Evolutionary conservation across 2,888 invertebrate species (phyloP).

Genomic region (Perdita meconis): DNA sequence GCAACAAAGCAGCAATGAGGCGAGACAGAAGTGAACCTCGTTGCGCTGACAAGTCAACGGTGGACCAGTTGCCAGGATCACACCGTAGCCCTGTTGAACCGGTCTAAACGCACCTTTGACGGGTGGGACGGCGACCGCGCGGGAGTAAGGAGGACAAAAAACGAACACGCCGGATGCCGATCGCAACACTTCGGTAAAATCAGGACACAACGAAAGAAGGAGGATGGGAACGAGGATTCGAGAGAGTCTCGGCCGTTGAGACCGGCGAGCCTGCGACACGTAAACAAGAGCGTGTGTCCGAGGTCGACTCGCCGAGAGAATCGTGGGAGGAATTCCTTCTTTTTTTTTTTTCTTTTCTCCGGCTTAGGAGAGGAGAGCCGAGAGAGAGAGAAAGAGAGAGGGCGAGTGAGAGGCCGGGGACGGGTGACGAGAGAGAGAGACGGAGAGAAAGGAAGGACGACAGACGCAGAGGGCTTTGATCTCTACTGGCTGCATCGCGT

Average conservation of each 20-base stretch:
- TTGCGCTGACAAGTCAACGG: not conserved
- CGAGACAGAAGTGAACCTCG: not conserved
- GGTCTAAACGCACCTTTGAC: slow-evolving; percentile 60
- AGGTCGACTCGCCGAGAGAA: slow-evolving; percentile 65
- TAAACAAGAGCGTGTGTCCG: slow-evolving; percentile 71
- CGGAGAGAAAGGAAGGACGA: slow-evolving; percentile 20
- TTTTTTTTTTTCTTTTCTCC: slow-evolving; percentile 22
- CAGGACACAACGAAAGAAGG: slow-evolving; percentile 70
- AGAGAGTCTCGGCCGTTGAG: slow-evolving; percentile 51
- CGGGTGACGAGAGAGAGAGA: not conserved
- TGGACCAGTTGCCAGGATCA: not conserved
- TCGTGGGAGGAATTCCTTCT: slow-evolving; percentile 67
- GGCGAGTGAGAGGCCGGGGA: too few species aligned
- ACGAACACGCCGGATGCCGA: slow-evolving; percentile 64
- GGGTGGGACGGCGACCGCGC: slow-evolving; percentile 39
- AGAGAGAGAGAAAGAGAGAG: not conserved
- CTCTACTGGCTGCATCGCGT: slow-evolving; percentile 44
- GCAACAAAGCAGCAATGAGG: not conserved
- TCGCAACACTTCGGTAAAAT: slow-evolving; percentile 71
- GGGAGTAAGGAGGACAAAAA: slow-evolving; percentile 49
- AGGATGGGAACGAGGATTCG: slow-evolving; percentile 68
- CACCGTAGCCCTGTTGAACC: slow-evolving; percentile 26
- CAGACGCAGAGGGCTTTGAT: slow-evolving; percentile 44
- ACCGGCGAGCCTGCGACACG: slow-evolving; percentile 60
- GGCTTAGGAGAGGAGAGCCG: slow-evolving; percentile 17